Conservation (phyloP, 2,113 vertebrate genomes). For the Hiodon tergisus region DNA sequence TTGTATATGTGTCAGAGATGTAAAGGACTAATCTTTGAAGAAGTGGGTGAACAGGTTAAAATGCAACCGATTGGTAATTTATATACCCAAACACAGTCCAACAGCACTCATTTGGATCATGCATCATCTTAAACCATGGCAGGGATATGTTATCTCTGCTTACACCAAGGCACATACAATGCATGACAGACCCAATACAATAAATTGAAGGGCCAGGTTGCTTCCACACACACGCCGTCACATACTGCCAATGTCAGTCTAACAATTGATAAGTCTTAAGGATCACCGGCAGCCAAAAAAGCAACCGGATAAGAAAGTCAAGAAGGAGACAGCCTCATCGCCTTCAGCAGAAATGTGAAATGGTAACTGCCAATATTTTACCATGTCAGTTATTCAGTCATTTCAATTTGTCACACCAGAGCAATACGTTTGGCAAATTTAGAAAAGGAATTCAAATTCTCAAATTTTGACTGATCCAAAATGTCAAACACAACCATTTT, state of each 20-base stretch:
- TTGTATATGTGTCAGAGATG: no score
- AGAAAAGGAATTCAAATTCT: neutral
- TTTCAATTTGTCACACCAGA: neutral
- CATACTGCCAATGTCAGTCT: no score
- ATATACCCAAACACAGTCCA: no score
- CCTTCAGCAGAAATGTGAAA: slow-evolving; percentile 3
- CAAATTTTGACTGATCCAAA: no score
- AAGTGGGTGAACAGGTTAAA: no score
- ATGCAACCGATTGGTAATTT: no score
- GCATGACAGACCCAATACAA: neutral
- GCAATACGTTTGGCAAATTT: neutral
- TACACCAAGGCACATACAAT: neutral
- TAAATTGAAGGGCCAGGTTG: neutral
- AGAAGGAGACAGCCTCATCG: neutral
- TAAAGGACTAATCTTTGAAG: no score
- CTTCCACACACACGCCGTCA: neutral
- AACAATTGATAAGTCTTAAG: no score
- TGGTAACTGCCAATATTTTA: neutral
- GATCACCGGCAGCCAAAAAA: no score
- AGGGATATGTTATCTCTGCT: neutral
- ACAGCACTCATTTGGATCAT: neutral
- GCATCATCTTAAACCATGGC: neutral
- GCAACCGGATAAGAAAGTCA: no score
- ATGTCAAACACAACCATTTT: neutral
- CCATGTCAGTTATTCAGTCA: no score